These are phyloP conservation scores for Whitmania pigra DNA, from an alignment of 1,140 invertebrate genomes.

Conservation along the genomic window DNA sequence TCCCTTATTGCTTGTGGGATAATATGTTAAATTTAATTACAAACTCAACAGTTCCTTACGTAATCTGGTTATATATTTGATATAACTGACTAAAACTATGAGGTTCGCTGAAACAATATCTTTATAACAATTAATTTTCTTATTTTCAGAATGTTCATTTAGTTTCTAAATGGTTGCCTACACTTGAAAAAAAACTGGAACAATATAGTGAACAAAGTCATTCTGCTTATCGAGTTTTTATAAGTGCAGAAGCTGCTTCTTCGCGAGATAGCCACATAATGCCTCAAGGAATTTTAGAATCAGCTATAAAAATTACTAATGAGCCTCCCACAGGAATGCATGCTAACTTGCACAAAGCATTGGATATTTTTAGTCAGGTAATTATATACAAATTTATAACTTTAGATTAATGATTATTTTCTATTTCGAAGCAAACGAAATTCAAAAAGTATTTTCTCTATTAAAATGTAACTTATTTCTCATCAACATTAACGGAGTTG, in stretches of 20 bases:
- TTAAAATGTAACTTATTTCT: too few relatives aligned
- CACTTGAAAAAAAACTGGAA: constrained; percentile 84
- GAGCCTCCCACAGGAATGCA: constrained; percentile 91
- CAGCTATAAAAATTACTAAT: constrained; percentile 91
- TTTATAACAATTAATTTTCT: too few relatives aligned
- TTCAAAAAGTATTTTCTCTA: too few relatives aligned
- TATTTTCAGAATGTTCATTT: constrained; percentile 73
- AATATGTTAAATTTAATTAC: too few relatives aligned
- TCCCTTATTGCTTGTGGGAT: too few relatives aligned
- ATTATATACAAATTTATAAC: neutral
- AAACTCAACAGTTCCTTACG: too few relatives aligned
- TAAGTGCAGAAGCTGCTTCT: constrained; percentile 81
- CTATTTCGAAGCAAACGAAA: too few relatives aligned
- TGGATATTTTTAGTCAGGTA: constrained; percentile 75
- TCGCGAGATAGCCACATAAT: constrained; percentile 76
- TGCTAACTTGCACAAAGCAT: constrained; percentile 85
- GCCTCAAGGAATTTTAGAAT: constrained; percentile 81
- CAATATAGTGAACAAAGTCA: constrained; percentile 56
- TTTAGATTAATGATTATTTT: too few relatives aligned
- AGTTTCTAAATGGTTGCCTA: constrained; percentile 80
- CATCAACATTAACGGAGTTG: too few relatives aligned
- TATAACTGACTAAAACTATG: too few relatives aligned
- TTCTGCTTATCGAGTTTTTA: constrained; percentile 69
- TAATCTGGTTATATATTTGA: too few relatives aligned
- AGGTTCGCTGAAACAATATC: too few relatives aligned